These are phyloP conservation scores for Phyllotis vaccarum DNA, from an alignment of 2,797 vertebrate species.

Conservation along the genomic window DNA sequence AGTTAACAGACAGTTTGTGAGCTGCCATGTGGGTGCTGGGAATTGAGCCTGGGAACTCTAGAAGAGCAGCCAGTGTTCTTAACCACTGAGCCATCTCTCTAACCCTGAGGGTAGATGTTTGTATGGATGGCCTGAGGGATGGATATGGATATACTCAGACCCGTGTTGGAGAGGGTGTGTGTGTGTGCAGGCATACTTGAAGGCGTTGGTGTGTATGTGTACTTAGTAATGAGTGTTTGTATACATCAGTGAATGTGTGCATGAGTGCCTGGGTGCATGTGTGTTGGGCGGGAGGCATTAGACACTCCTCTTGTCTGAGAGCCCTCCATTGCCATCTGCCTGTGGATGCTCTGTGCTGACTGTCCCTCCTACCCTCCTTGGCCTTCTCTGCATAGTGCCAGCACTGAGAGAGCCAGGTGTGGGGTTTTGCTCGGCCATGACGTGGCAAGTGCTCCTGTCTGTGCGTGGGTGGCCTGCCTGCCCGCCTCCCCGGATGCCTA, in stretches of 20 bases:
- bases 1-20: not conserved
- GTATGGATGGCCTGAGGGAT: not conserved
- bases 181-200: conserved; percentile 11
- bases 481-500: conserved; percentile 74
- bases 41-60: not conserved
- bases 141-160: not conserved
- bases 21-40: not conserved
- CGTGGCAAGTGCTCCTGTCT: conserved; percentile 44
- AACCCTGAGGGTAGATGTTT: not conserved
- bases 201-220: not conserved
- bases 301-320: not conserved
- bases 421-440: conserved; percentile 6
- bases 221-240: conserved; percentile 4
- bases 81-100: not conserved
- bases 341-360: not conserved
- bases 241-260: not conserved
- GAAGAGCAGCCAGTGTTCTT: not conserved
- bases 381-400: conserved; percentile 41
- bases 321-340: conserved; percentile 39
- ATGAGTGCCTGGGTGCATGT: not conserved
- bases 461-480: conserved; percentile 70
- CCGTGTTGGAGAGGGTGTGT: not conserved
- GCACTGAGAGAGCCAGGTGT: conserved; percentile 18
- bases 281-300: not conserved
- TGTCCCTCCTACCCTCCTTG: not conserved